These are phyloP conservation scores for Eupleurogrammus muticus DNA, from an alignment of 2,797 vertebrate genomes.

Conservation along the genomic window DNA sequence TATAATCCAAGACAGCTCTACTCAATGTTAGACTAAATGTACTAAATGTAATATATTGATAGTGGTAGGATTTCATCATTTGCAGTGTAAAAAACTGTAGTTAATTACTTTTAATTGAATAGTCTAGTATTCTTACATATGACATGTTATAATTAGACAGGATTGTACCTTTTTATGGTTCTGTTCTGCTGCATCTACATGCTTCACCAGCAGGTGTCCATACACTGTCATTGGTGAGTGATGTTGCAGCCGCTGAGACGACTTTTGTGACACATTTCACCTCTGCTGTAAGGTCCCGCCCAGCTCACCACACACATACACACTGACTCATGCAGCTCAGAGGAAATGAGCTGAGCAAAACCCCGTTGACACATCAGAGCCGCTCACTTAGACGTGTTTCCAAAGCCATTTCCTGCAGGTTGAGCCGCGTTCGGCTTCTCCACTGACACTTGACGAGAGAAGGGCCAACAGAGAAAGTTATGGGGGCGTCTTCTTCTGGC, in stretches of 20 bases:
- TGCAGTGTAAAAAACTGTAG: too few species aligned
- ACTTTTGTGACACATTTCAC: constrained; percentile 18
- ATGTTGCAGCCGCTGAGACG: neutral
- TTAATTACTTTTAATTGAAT: too few species aligned
- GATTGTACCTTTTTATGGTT: too few species aligned
- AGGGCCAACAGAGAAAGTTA: constrained; percentile 54
- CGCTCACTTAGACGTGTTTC: constrained; percentile 28
- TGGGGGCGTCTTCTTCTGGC: constrained; percentile 89
- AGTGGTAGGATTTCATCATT: too few species aligned
- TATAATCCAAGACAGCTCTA: too few species aligned
- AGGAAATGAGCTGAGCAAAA: constrained; percentile 66
- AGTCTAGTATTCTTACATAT: neutral
- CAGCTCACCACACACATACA: constrained; percentile 42
- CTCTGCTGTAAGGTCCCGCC: constrained; percentile 36
- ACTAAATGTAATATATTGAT: too few species aligned
- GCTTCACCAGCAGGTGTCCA: constrained; percentile 57
- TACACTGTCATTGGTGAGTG: constrained; percentile 9
- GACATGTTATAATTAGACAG: neutral
- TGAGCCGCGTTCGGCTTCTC: constrained; percentile 1
- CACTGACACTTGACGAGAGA: neutral
- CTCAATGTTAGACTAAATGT: too few species aligned
- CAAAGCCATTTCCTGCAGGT: constrained; percentile 4
- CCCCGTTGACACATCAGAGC: constrained; percentile 37
- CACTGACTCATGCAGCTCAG: constrained; percentile 23
- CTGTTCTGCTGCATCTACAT: neutral